phyloP scores from a whole-genome alignment of 2,888 invertebrate species.

The Galerucella calmariensis region DNA sequence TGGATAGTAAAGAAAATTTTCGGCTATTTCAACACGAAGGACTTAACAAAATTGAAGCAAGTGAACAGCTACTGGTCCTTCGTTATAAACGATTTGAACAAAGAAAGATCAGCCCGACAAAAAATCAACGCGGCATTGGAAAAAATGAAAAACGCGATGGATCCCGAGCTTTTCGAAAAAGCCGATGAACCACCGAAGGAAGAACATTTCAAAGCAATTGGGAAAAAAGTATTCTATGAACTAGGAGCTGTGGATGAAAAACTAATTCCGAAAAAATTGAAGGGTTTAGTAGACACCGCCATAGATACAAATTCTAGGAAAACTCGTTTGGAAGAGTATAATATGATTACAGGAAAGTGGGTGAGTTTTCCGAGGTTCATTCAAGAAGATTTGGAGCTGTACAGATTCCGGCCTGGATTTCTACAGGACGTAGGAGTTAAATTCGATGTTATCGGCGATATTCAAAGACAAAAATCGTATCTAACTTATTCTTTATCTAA shows the following conservation, averaged over 20 bases:
- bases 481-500: conserved; percentile 43
- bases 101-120: conserved; percentile 47
- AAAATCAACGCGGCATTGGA: conserved; percentile 44
- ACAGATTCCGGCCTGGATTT: conserved; percentile 43
- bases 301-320: conserved; percentile 30
- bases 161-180: conserved; percentile 27
- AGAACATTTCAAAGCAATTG: background rate
- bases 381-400: conserved; percentile 41
- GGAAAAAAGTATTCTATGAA: conserved; percentile 28
- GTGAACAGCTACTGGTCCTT: conserved; percentile 52
- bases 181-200: background rate
- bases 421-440: conserved; percentile 47
- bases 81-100: conserved; percentile 46
- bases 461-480: conserved; percentile 41
- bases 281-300: conserved; percentile 28
- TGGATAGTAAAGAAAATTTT: conserved; percentile 54
- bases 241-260: conserved; percentile 39
- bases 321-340: conserved; percentile 20
- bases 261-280: conserved; percentile 39
- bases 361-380: conserved; percentile 46
- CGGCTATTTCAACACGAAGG: conserved; percentile 48
- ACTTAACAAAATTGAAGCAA: conserved; percentile 46
- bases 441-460: conserved; percentile 40
- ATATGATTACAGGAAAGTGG: conserved; percentile 26
- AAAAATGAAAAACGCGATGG: conserved; percentile 40